Evolutionary conservation across 1,140 invertebrate genomes (phyloP), one percentile per base, ranked within the genome.

Genomic region (Penaeus vannamei): DNA sequence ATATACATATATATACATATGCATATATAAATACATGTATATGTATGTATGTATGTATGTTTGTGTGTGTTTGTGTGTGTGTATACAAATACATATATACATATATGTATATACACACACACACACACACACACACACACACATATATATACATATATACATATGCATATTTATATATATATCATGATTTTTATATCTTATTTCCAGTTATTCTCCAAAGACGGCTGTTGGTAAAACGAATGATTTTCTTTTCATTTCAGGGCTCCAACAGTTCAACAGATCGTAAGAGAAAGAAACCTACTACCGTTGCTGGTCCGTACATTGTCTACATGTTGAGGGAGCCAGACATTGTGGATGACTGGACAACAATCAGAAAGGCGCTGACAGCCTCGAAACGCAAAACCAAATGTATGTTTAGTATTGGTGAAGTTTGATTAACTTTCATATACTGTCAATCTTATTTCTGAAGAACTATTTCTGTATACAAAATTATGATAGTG

Each of bases 291-390:
- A 91, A 91, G 83, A 93, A 94, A 90, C 92, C 92, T 42, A 92
- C 92, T 20, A 90, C 88, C 14, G 94, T 99, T n/a, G 95, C 97
- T 36, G 98, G 98, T 1, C 98, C 98, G 79, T 99, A 98, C 93
- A 97, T 99, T 91, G 97, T 99, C 0, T 99, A 99, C 92, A 98
- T 99, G 97, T 94, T 99, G 60, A 96, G 95, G 90, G 98, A 99
- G 89, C 94, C 96, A 79, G 98, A 99, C 92, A 99, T 99, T 92
- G 95, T 99, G 93, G 98, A 99, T 93, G 98, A 99, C 93, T 99
- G 98, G 98, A 96, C 97, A 2, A 93, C 96, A 5, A 98, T 99
- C 87, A 96, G 97, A 93, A 99, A 99, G 93, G 96, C 97, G 2
- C 92, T 96, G 5, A 92, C 92, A 46, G 92, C 92, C 22, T 92